Conservation (phyloP, 23 tunicate genomes). For the Styela plicata region DNA sequence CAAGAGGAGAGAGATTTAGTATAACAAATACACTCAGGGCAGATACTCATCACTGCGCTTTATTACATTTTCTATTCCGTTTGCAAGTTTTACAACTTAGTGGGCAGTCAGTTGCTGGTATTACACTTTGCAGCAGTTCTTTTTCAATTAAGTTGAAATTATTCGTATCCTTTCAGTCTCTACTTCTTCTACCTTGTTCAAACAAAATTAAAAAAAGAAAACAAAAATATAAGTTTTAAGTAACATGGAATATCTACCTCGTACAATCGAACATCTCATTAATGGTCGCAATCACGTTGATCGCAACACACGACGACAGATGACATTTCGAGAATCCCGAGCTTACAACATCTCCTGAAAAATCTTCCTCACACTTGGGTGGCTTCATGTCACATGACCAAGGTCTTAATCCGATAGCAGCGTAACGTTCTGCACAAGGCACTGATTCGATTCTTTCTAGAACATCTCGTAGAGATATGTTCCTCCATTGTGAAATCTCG, state of each 20-base stretch:
- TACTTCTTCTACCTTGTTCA: neutral
- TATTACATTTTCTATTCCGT: too few species aligned
- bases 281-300: neutral
- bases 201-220: neutral
- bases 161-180: too few species aligned
- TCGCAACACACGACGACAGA: constrained; percentile 8
- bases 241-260: neutral
- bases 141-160: too few species aligned
- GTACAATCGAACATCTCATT: constrained; percentile 16
- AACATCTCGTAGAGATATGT: constrained; percentile 38
- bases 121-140: too few species aligned
- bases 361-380: constrained; percentile 6
- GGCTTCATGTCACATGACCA: constrained; percentile 36
- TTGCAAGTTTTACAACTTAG: too few species aligned
- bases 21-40: too few species aligned
- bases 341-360: neutral
- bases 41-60: too few species aligned
- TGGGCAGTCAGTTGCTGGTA: too few species aligned
- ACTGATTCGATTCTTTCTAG: constrained; percentile 38
- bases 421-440: constrained; percentile 21
- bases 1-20: too few species aligned
- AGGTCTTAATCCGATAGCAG: constrained; percentile 63
- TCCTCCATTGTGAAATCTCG: constrained; percentile 24
- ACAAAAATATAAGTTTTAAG: neutral
- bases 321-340: constrained; percentile 18